Evolutionary conservation across 2,888 invertebrate species (phyloP).

Genomic region (Acanthoscelides obtectus): DNA sequence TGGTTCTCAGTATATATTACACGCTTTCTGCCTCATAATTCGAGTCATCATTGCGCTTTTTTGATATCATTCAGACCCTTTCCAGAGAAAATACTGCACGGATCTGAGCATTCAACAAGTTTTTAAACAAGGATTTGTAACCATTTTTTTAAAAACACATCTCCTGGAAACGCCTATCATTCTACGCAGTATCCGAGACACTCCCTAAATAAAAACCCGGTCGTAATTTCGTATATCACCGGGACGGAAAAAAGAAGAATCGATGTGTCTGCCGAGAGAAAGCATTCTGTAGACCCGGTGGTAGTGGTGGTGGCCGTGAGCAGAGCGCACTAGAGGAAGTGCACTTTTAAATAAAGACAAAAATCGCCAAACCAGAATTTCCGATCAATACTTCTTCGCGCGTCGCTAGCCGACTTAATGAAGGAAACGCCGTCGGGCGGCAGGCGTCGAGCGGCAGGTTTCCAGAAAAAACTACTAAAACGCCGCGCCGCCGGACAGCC

Average conservation of each 20-base stretch:
- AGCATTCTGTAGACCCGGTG: too few species aligned
- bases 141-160: not conserved
- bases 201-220: not conserved
- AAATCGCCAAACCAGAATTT: not conserved
- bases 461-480: not conserved
- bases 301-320: too few species aligned
- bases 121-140: too few species aligned
- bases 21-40: too few species aligned
- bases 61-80: too few species aligned
- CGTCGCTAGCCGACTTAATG: not conserved
- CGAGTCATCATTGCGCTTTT: too few species aligned
- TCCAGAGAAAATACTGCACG: too few species aligned
- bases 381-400: not conserved
- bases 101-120: too few species aligned
- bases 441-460: too few species aligned
- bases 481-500: too few species aligned
- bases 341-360: not conserved
- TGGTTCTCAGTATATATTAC: too few species aligned
- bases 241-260: not conserved
- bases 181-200: not conserved
- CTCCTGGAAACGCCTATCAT: not conserved
- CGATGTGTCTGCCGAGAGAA: not conserved
- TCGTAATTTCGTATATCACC: not conserved
- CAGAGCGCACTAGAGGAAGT: not conserved
- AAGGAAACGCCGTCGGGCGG: too few species aligned